phyloP scores from a whole-genome alignment of 2,888 invertebrate species.

The Meghimatium bilineatum region DNA sequence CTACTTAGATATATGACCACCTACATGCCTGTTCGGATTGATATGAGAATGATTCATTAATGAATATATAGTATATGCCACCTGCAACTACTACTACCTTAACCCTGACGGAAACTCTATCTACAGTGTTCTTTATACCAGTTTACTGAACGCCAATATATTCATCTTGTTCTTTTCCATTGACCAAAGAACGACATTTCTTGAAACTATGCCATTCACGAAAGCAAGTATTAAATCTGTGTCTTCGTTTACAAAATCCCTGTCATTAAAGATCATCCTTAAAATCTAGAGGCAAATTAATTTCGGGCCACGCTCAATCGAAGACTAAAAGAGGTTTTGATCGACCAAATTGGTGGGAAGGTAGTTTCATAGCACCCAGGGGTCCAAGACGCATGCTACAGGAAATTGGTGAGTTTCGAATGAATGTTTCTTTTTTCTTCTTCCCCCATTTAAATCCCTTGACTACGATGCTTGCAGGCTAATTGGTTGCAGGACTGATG shows the following conservation, averaged over 20 bases:
- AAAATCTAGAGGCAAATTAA: constrained; percentile 47
- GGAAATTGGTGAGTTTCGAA: constrained; percentile 48
- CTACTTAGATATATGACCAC: no score
- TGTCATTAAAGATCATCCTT: constrained; percentile 45
- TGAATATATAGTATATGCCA: no score
- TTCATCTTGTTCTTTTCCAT: background rate
- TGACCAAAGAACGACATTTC: background rate
- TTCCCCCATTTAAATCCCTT: constrained; percentile 18
- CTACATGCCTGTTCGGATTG: no score
- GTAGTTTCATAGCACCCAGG: constrained; percentile 36
- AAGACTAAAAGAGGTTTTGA: constrained; percentile 44
- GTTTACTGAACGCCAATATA: background rate
- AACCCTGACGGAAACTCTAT: no score
- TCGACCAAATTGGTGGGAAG: constrained; percentile 46
- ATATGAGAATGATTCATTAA: no score
- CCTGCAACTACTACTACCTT: no score
- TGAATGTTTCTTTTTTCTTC: constrained; percentile 30
- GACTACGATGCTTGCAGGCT: constrained; percentile 25
- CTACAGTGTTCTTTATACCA: no score
- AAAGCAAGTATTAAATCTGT: constrained; percentile 21
- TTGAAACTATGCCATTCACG: constrained; percentile 1
- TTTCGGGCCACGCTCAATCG: constrained; percentile 43
- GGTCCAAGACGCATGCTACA: constrained; percentile 4
- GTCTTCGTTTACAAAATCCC: constrained; percentile 43
- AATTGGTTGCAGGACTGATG: constrained; percentile 39